Percentiles rank a stretch among this genome's conserved stretches.
Conservation (phyloP, 2,797 vertebrate species). For the Gymnocypris eckloni region DNA sequence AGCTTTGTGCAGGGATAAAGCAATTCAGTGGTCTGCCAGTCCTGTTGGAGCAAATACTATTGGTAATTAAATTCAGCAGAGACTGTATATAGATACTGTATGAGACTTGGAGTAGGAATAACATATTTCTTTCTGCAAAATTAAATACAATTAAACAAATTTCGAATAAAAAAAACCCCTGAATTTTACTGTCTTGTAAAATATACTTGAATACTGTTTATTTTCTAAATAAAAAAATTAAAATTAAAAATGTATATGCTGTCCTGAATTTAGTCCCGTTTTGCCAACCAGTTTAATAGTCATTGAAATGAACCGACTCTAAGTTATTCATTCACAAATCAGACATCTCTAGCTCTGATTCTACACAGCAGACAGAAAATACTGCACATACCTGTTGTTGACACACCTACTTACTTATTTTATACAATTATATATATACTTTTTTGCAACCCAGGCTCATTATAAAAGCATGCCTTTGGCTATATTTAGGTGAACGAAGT, state of each 20-base stretch:
- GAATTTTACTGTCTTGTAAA: no score
- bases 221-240: no score
- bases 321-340: background rate
- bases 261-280: no score
- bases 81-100: background rate
- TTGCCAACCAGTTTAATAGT: no score
- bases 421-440: background rate
- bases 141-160: no score
- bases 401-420: background rate
- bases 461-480: background rate
- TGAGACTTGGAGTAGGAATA: background rate
- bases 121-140: background rate
- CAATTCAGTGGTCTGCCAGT: background rate
- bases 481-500: background rate
- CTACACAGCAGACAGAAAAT: background rate
- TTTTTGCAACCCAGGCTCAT: no score
- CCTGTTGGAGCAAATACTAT: background rate
- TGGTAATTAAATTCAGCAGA: background rate
- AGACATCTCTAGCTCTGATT: background rate
- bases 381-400: background rate
- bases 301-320: no score
- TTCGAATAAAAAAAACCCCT: no score
- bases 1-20: conserved; percentile 15
- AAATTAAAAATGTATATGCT: no score
- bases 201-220: no score